These are phyloP conservation scores for Paelopatides confundens DNA, from an alignment of 53 echinoderm and acorn worm species.

Conservation along the genomic window DNA sequence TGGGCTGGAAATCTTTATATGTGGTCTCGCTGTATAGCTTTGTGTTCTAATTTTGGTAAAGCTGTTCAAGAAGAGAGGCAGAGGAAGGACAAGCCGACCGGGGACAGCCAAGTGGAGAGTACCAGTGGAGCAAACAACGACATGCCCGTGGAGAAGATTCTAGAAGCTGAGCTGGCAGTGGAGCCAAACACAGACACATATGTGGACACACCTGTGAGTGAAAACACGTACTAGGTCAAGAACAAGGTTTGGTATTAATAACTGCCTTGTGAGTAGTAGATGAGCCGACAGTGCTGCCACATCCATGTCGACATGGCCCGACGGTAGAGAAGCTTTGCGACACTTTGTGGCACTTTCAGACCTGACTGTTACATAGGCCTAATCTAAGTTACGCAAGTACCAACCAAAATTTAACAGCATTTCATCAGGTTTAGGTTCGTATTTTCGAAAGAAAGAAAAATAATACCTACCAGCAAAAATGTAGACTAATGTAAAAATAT, in stretches of 20 bases:
- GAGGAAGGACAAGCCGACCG: slow-evolving; percentile 90
- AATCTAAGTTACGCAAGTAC: too few relatives aligned
- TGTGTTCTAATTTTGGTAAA: slow-evolving; percentile 62
- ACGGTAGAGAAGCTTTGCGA: too few relatives aligned
- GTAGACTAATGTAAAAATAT: too few relatives aligned
- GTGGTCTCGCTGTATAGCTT: slow-evolving; percentile 25
- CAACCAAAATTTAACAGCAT: too few relatives aligned
- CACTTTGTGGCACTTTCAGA: too few relatives aligned
- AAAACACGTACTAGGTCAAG: neutral
- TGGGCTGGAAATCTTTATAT: slow-evolving; percentile 1
- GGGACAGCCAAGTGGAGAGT: slow-evolving; percentile 96
- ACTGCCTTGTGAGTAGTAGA: neutral
- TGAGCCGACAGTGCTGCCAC: neutral
- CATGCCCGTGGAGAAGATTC: slow-evolving; percentile 98
- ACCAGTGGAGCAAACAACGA: slow-evolving; percentile 96
- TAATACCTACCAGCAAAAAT: too few relatives aligned
- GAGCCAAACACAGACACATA: slow-evolving; percentile 98
- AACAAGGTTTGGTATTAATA: neutral
- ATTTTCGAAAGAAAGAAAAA: too few relatives aligned
- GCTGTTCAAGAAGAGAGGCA: slow-evolving; percentile 98
- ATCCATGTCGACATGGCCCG: too few relatives aligned
- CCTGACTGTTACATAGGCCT: too few relatives aligned
- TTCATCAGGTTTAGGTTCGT: too few relatives aligned
- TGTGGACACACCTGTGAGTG: slow-evolving; percentile 97
- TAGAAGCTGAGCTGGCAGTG: slow-evolving; percentile 97